These are phyloP conservation scores for Porites divaricata DNA, from an alignment of 92 coral and sea anemone species.

Conservation along the genomic window DNA sequence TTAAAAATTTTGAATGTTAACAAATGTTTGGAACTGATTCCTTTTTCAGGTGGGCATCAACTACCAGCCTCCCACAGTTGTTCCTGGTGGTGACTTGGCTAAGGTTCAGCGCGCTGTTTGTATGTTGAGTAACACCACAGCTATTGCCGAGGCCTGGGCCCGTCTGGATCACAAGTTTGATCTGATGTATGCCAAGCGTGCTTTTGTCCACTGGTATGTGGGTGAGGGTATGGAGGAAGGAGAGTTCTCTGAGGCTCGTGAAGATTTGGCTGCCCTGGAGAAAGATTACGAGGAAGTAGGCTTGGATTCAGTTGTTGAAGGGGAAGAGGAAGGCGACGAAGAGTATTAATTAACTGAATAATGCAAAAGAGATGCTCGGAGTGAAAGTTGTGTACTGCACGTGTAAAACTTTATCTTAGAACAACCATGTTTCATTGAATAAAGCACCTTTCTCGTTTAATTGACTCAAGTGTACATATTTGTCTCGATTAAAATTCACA, in stretches of 20 bases:
- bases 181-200: conserved; percentile 97
- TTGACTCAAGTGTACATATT: no score
- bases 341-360: conserved; percentile 8
- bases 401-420: no score
- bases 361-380: no score
- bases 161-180: conserved; percentile 96
- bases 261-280: conserved; percentile 97
- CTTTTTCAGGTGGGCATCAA: conserved; percentile 87
- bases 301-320: conserved; percentile 56
- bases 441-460: no score
- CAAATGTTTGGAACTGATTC: background rate
- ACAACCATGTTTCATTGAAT: no score
- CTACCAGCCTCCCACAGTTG: conserved; percentile 93
- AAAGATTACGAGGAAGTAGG: conserved; percentile 98
- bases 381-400: no score
- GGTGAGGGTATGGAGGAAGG: conserved; percentile 99
- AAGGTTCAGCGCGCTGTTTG: conserved; percentile 93
- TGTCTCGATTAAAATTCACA: no score
- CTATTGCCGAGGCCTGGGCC: conserved; percentile 97
- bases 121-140: conserved; percentile 95
- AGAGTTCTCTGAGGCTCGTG: conserved; percentile 99
- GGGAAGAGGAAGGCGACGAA: conserved; percentile 32
- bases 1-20: no score
- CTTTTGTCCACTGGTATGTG: conserved; percentile 98
- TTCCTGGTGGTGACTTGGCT: conserved; percentile 95